These are phyloP conservation scores for Radopholus similis DNA, from an alignment of 1,140 invertebrate species.

Conservation along the genomic window DNA sequence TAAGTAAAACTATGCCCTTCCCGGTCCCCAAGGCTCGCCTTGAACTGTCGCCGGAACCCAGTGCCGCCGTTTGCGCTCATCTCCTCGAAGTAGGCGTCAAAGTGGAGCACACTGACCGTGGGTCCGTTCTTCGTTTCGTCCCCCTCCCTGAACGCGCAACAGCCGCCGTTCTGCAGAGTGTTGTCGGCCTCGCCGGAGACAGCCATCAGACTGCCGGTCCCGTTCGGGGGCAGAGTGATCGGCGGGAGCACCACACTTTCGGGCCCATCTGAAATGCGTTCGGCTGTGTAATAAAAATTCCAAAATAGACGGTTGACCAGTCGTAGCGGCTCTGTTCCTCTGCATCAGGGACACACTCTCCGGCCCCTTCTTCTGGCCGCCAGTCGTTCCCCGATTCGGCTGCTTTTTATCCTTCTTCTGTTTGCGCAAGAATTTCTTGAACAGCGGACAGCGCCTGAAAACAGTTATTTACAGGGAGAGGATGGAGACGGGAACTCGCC, in stretches of 20 bases:
- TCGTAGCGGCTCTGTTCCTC: conserved; percentile 24
- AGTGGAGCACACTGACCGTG: conserved; percentile 32
- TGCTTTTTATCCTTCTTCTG: not conserved
- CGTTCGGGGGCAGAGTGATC: conserved; percentile 6
- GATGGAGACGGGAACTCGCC: not conserved
- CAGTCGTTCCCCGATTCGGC: not conserved
- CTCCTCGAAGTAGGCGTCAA: conserved; percentile 54
- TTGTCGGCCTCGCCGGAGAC: not conserved
- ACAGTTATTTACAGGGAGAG: too few relatives aligned
- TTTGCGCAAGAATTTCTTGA: conserved; percentile 17
- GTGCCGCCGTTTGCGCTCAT: conserved; percentile 47
- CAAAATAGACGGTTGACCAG: not conserved
- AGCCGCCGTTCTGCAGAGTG: not conserved
- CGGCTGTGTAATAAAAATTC: not conserved
- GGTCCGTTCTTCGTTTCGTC: not conserved
- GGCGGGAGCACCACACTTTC: not conserved
- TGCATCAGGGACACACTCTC: conserved; percentile 50
- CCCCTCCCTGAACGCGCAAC: not conserved
- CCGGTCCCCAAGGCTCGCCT: conserved; percentile 39
- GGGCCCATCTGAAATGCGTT: conserved; percentile 2
- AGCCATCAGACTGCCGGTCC: not conserved
- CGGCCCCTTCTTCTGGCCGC: conserved; percentile 36
- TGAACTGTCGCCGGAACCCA: conserved; percentile 55
- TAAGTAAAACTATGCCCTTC: too few relatives aligned
- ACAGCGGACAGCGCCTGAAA: conserved; percentile 23